Base-by-base conservation (phyloP, 2,888 invertebrate genomes). In the Sarcophaga variegata region DNA sequence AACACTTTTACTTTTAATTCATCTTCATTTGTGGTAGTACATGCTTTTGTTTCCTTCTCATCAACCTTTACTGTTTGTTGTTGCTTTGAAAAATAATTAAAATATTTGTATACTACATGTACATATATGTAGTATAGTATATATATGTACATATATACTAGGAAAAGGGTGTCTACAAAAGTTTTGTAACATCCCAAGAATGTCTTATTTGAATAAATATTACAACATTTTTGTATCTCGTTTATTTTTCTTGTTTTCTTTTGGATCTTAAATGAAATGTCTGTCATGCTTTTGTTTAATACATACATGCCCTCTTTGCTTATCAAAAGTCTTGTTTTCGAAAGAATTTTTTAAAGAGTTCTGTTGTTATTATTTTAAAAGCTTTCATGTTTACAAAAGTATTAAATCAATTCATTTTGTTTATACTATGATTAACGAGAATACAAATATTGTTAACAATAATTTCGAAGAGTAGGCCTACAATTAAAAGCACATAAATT, bases 1-100 rank as follows among this genome's bases (percentile, higher is more conserved):
- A 81, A 84, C 80, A 87, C 85, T 87, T 87, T 87, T 85, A 87
- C 82, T 85, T 87, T 87, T 80, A 76, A 81, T 85, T 85, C 74
- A 74, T 83, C 79, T 76, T 80, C 71, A 64, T 81, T 76, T 85
- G 84, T n/a, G 66, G 76, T 64, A 27, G 17, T 64, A 27, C 22
- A 22, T 14, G 60, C 45, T 22, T 67, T 59, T 45, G 37, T 78
- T 78, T 59, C 54, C 66, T 71, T 60, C 27, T 71, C 27, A 17
- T 62, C 12, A 54, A 75, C 20, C 17, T 59, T 59, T 37, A 20
- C n/a, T n/a, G 37, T 60, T 76, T 66, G 17, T 27, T 12, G 17
- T 77, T 37, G 1, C 8, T 37, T 67, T 69, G 4, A 22, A 37
- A 37, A 17, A 17, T 74, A 70, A 70, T 63, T 74, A 22, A 63